Conservation (phyloP, 2,888 invertebrate genomes). For the Drosophila imparisetae region DNA sequence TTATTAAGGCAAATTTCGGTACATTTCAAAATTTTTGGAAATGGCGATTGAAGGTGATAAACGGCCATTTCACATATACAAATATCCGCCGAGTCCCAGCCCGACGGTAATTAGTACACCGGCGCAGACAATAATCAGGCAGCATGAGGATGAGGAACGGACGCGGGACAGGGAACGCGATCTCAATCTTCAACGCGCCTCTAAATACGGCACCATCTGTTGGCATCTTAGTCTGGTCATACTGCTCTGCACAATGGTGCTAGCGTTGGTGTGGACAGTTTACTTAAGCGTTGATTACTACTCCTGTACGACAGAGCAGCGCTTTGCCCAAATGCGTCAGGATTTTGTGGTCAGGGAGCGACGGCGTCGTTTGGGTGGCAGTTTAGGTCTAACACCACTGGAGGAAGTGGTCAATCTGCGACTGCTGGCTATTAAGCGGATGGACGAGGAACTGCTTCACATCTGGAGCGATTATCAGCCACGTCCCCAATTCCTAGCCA, state of each 20-base stretch:
- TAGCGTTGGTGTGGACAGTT: slow-evolving; percentile 34
- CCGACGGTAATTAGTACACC: background rate
- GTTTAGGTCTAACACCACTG: slow-evolving; percentile 79
- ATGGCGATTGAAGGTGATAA: slow-evolving; percentile 28
- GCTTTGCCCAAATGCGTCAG: slow-evolving; percentile 19
- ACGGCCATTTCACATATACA: slow-evolving; percentile 7
- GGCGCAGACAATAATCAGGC: background rate
- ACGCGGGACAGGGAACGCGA: background rate
- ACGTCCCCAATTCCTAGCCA: slow-evolving; percentile 38
- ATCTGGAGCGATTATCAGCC: slow-evolving; percentile 45
- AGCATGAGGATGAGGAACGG: background rate
- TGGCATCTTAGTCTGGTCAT: slow-evolving; percentile 46
- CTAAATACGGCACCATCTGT: slow-evolving; percentile 40
- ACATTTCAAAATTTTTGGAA: slow-evolving; percentile 29
- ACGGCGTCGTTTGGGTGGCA: slow-evolving; percentile 52
- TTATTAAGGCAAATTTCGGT: slow-evolving; percentile 6
- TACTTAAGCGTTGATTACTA: slow-evolving; percentile 33
- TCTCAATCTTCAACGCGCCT: background rate
- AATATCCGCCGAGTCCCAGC: slow-evolving; percentile 4
- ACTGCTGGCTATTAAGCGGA: slow-evolving; percentile 86
- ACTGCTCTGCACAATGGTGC: slow-evolving; percentile 36
- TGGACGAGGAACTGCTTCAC: slow-evolving; percentile 85
- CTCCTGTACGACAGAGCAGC: slow-evolving; percentile 25
- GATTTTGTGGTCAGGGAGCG: slow-evolving; percentile 29
- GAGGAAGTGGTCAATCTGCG: slow-evolving; percentile 85